A percentile compares a stretch with the other conserved stretches of the same genome.
These are phyloP conservation scores for Seira sanloemensis DNA, from an alignment of 2,888 invertebrate genomes.

Conservation along the genomic window DNA sequence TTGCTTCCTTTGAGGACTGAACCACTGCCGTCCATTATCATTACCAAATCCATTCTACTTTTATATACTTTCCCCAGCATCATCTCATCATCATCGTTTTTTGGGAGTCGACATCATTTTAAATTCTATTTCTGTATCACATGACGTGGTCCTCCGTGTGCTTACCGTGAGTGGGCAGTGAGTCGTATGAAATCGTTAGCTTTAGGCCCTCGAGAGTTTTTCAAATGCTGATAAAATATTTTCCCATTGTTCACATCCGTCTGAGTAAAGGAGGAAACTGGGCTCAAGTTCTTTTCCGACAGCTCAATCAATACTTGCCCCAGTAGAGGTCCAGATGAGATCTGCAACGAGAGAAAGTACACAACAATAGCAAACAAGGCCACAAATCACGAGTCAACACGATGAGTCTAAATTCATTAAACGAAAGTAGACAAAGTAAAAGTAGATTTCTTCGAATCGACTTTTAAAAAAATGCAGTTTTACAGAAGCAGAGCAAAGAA, in stretches of 20 bases:
- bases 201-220: constrained; percentile 65
- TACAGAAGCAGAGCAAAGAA: too few relatives aligned
- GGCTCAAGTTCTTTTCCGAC: constrained; percentile 66
- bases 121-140: neutral
- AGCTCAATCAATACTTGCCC: constrained; percentile 71
- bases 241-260: constrained; percentile 72
- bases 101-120: neutral
- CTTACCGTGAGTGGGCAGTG: constrained; percentile 71
- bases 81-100: neutral
- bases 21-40: too few relatives aligned
- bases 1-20: too few relatives aligned
- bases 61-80: neutral
- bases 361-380: constrained; percentile 21
- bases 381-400: neutral
- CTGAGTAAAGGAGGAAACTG: constrained; percentile 70
- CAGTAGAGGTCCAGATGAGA: constrained; percentile 65
- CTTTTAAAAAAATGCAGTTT: too few relatives aligned
- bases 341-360: constrained; percentile 52
- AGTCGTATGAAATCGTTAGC: constrained; percentile 69
- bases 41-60: neutral
- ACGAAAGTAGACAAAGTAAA: too few relatives aligned
- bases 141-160: neutral
- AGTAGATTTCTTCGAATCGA: too few relatives aligned
- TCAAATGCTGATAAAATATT: constrained; percentile 72
- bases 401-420: too few relatives aligned